Evolutionary conservation across 2,113 vertebrate genomes (phyloP).

Genomic region (Danionella cerebrum): DNA sequence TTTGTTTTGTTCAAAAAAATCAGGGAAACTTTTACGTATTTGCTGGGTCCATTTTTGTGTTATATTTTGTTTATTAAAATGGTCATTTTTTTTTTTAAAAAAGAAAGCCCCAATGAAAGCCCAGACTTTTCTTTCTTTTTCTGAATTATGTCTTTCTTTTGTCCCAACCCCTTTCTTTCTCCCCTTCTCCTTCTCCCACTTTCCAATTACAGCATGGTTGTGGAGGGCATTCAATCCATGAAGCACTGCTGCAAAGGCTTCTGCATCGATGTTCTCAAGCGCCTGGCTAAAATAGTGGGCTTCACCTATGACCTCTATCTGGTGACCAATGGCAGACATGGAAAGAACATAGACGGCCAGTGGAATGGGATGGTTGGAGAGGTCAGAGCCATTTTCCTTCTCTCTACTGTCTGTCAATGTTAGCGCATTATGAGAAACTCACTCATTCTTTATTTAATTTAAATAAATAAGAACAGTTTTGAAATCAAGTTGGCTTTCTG

Average conservation of each 20-base stretch:
- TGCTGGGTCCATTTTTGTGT: too few relatives aligned
- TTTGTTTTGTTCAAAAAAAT: too few relatives aligned
- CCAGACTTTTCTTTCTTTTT: not conserved
- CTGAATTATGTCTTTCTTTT: constrained; percentile 1
- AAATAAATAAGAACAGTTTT: too few relatives aligned
- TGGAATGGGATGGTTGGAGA: constrained; percentile 95
- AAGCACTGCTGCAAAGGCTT: constrained; percentile 94
- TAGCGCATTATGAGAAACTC: too few relatives aligned
- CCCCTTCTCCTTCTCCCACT: not conserved
- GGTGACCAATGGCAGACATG: constrained; percentile 82
- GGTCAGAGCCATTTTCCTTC: constrained; percentile 57
- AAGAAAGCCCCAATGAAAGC: too few relatives aligned
- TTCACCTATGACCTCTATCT: constrained; percentile 94
- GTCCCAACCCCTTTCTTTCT: constrained; percentile 6
- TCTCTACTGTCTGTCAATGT: not conserved
- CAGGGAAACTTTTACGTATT: too few relatives aligned
- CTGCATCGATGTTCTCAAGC: constrained; percentile 92
- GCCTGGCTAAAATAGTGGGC: constrained; percentile 80
- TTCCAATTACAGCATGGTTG: constrained; percentile 60
- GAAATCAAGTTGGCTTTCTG: too few relatives aligned
- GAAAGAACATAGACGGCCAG: constrained; percentile 81
- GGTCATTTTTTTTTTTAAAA: too few relatives aligned
- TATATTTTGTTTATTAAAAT: too few relatives aligned
- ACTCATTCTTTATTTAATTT: too few relatives aligned
- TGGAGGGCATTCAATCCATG: constrained; percentile 69